Conservation (phyloP, 2,888 invertebrate genomes). For the Rhagophthalmus giganteus region DNA sequence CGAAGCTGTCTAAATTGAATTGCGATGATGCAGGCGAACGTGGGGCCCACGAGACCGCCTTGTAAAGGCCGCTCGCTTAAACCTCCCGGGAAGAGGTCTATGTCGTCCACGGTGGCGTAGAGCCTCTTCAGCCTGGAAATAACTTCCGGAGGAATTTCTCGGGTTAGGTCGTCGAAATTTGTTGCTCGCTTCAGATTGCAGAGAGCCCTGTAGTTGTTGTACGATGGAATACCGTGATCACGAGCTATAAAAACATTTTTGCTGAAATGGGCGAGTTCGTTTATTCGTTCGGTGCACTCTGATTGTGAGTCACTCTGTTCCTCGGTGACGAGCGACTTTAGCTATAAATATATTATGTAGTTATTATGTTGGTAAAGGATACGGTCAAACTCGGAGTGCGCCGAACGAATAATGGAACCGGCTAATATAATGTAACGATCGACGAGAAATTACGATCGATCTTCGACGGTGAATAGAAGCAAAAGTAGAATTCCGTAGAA, state of each 20-base stretch:
- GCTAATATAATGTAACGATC: too few species aligned
- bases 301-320: too few species aligned
- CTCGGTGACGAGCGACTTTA: too few species aligned
- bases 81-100: slow-evolving; percentile 94
- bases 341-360: too few species aligned
- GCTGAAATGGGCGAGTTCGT: too few species aligned
- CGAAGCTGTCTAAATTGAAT: slow-evolving; percentile 89
- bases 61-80: slow-evolving; percentile 87
- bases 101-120: slow-evolving; percentile 90
- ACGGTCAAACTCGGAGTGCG: too few species aligned
- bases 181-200: slow-evolving; percentile 86
- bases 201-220: slow-evolving; percentile 87
- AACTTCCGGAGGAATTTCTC: slow-evolving; percentile 85
- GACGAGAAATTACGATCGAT: too few species aligned
- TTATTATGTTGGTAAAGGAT: too few species aligned
- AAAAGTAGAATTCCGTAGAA: too few species aligned
- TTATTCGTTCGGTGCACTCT: too few species aligned
- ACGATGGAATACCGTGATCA: slow-evolving; percentile 86
- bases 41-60: slow-evolving; percentile 92
- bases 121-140: slow-evolving; percentile 77
- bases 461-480: too few species aligned
- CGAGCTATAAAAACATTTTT: slow-evolving; percentile 62
- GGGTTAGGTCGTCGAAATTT: slow-evolving; percentile 82
- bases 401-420: too few species aligned
- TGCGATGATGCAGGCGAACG: slow-evolving; percentile 92